Percentiles rank a stretch among this genome's conserved stretches.
Conservation (phyloP, 2,888 invertebrate genomes). For the Blomia tropicalis region DNA sequence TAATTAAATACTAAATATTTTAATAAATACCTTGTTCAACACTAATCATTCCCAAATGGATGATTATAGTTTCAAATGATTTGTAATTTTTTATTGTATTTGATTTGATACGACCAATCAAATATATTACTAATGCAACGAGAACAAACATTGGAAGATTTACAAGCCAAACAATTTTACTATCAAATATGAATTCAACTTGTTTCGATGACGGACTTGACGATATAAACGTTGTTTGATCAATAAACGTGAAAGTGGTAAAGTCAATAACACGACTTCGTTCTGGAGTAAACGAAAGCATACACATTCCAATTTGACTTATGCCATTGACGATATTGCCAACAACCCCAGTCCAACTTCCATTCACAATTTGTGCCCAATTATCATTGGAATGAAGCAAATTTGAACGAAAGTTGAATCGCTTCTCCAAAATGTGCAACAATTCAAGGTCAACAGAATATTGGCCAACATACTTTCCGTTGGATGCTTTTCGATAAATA, state of each 20-base stretch:
- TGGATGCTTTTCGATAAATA: background rate
- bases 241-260: background rate
- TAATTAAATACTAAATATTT: background rate
- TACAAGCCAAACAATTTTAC: background rate
- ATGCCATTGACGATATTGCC: background rate
- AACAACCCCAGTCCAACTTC: background rate
- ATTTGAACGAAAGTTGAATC: background rate
- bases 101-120: no score
- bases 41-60: background rate
- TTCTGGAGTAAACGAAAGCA: background rate
- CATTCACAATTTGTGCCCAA: background rate
- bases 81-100: no score
- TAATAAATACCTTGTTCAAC: background rate
- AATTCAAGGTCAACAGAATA: background rate
- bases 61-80: background rate
- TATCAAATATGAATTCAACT: no score
- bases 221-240: background rate
- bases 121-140: background rate
- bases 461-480: background rate
- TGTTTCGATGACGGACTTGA: no score
- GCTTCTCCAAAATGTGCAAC: background rate
- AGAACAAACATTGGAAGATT: background rate
- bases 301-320: background rate
- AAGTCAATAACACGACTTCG: background rate
- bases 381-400: background rate